Conservation (phyloP, 2,888 invertebrate genomes). For the Mesorhabditis sp. region DNA sequence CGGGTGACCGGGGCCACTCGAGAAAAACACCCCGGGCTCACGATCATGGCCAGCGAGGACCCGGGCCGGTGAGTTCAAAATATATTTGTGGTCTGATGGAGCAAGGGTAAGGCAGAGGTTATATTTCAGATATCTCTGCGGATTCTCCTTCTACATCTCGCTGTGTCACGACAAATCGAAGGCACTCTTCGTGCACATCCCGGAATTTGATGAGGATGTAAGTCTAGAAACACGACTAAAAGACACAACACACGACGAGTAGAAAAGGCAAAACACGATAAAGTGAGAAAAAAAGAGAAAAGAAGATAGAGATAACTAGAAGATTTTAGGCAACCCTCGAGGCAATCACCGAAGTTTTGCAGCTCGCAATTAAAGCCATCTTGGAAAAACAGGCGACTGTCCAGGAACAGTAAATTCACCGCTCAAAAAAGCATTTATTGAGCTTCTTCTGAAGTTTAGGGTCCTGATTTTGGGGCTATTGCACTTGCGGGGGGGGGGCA, state of each 20-base stretch:
- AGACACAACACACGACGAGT: neutral
- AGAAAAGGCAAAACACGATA: neutral
- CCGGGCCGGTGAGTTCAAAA: neutral
- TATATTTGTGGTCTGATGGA: too few species aligned
- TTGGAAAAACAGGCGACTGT: too few species aligned
- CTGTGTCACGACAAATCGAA: neutral
- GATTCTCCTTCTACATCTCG: neutral
- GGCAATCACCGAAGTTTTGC: neutral
- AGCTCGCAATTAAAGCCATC: neutral
- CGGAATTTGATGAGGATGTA: slow-evolving; percentile 2
- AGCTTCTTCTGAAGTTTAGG: too few species aligned
- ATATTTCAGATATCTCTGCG: neutral
- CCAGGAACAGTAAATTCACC: too few species aligned
- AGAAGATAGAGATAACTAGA: neutral
- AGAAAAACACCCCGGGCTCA: neutral
- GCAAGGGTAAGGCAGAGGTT: neutral
- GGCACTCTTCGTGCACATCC: neutral
- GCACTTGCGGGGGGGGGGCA: too few species aligned
- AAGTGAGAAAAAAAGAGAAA: neutral
- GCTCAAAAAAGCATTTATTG: too few species aligned
- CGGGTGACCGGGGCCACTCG: neutral
- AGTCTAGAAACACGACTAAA: neutral
- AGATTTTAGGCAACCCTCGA: neutral
- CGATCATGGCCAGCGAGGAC: neutral
- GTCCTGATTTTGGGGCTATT: too few species aligned